phyloP scores from a whole-genome alignment of 30 jellyfish, hydroid and myxozoan genomes.

The Pelagia noctiluca region DNA sequence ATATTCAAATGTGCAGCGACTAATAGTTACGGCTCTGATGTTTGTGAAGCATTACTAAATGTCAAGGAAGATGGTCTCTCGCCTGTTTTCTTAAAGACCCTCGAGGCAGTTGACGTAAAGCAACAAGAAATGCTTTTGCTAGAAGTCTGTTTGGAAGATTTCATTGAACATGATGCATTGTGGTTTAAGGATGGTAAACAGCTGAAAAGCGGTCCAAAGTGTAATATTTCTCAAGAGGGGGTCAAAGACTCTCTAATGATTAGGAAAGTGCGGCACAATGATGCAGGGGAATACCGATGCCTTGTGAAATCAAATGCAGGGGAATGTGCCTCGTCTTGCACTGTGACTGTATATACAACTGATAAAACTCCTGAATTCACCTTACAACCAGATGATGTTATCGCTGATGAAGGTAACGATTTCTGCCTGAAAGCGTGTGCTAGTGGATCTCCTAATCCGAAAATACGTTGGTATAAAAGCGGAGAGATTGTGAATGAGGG shows the following conservation, averaged over 20 bases:
- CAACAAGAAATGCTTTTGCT: slow-evolving; percentile 60
- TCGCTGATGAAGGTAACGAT: slow-evolving; percentile 31
- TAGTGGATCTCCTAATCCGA: slow-evolving; percentile 33
- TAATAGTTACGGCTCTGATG: slow-evolving; percentile 73
- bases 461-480: slow-evolving; percentile 22
- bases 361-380: slow-evolving; percentile 17
- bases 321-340: slow-evolving; percentile 49
- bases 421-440: neutral
- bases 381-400: neutral
- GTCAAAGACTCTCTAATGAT: slow-evolving; percentile 32
- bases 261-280: slow-evolving; percentile 32
- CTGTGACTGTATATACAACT: slow-evolving; percentile 41
- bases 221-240: slow-evolving; percentile 26
- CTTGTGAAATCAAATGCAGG: slow-evolving; percentile 61
- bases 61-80: slow-evolving; percentile 45
- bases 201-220: slow-evolving; percentile 30
- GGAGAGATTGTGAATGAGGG: neutral
- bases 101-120: slow-evolving; percentile 52
- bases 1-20: slow-evolving; percentile 93
- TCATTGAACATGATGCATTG: slow-evolving; percentile 24
- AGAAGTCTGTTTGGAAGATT: slow-evolving; percentile 65
- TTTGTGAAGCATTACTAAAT: slow-evolving; percentile 73
- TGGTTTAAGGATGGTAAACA: slow-evolving; percentile 66
- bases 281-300: slow-evolving; percentile 78
- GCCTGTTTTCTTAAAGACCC: slow-evolving; percentile 64